Percentiles rank a stretch among this genome's conserved stretches.
Evolutionary conservation across 2,888 invertebrate genomes (phyloP).

Genomic region (Chymomyza caudatula): DNA sequence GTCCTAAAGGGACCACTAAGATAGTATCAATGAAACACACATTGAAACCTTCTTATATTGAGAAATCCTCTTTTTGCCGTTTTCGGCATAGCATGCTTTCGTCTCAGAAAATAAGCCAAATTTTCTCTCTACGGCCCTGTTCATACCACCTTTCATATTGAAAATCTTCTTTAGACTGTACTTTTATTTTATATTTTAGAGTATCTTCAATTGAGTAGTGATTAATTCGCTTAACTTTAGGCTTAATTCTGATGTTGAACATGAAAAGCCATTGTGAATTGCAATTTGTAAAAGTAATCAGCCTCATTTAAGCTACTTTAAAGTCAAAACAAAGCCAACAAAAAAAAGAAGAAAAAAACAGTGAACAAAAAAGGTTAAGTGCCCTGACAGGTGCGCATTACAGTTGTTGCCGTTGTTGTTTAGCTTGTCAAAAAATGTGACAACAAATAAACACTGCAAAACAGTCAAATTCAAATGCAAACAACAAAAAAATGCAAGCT

Average conservation of each 20-base stretch:
- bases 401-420: conserved; percentile 16
- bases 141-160: too few relatives aligned
- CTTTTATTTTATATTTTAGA: too few relatives aligned
- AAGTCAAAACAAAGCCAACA: neutral
- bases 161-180: too few relatives aligned
- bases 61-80: too few relatives aligned
- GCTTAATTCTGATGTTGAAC: neutral
- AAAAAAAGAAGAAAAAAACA: neutral
- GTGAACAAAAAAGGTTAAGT: neutral
- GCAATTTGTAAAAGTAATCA: conserved; percentile 2
- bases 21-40: too few relatives aligned
- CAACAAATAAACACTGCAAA: conserved; percentile 12
- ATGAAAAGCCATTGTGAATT: neutral
- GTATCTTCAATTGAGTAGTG: too few relatives aligned
- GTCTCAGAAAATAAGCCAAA: too few relatives aligned
- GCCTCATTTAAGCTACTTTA: neutral
- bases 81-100: too few relatives aligned
- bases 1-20: too few relatives aligned
- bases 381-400: conserved; percentile 1
- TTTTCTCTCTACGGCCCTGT: too few relatives aligned
- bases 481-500: conserved; percentile 14
- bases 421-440: neutral
- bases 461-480: conserved; percentile 11
- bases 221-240: neutral
- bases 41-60: too few relatives aligned